Evolutionary conservation across 2,888 invertebrate species (phyloP).

Genomic region (Acleris emargana): DNA sequence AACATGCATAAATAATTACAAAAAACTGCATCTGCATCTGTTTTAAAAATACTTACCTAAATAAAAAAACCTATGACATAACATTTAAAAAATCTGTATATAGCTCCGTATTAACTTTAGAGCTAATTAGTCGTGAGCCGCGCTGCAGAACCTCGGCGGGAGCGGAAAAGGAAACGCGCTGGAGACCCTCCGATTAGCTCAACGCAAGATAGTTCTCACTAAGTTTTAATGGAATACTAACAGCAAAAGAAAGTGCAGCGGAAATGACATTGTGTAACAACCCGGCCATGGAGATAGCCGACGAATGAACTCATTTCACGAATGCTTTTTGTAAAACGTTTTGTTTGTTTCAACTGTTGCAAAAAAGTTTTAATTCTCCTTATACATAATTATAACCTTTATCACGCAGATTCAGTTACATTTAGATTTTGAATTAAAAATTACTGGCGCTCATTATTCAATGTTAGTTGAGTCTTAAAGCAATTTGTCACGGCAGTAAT

Average conservation of each 20-base stretch:
- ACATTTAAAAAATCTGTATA: too few species aligned
- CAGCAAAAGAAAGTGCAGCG: constrained; percentile 22
- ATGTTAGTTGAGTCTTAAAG: constrained; percentile 18
- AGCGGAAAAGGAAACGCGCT: constrained; percentile 13
- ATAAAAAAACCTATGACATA: too few species aligned
- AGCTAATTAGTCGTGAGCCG: background rate
- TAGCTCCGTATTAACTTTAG: too few species aligned
- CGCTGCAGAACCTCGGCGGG: background rate
- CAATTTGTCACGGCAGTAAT: constrained; percentile 28
- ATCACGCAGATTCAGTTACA: too few species aligned
- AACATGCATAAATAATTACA: too few species aligned
- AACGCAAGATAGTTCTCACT: constrained; percentile 26
- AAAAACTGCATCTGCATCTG: too few species aligned
- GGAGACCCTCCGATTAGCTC: constrained; percentile 20
- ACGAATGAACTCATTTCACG: constrained; percentile 4
- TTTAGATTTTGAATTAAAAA: background rate
- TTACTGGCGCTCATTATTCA: background rate
- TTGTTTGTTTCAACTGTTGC: background rate
- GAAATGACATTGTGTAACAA: constrained; percentile 32
- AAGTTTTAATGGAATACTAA: constrained; percentile 36
- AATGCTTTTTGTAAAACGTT: background rate
- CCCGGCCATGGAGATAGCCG: constrained; percentile 19
- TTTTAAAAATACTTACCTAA: too few species aligned
- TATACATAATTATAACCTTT: too few species aligned
- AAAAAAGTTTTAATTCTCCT: too few species aligned